A percentile compares a stretch with the other conserved stretches of the same genome.
These are phyloP conservation scores for Cheilinus undulatus DNA, from an alignment of 2,113 vertebrate genomes.

Conservation along the genomic window DNA sequence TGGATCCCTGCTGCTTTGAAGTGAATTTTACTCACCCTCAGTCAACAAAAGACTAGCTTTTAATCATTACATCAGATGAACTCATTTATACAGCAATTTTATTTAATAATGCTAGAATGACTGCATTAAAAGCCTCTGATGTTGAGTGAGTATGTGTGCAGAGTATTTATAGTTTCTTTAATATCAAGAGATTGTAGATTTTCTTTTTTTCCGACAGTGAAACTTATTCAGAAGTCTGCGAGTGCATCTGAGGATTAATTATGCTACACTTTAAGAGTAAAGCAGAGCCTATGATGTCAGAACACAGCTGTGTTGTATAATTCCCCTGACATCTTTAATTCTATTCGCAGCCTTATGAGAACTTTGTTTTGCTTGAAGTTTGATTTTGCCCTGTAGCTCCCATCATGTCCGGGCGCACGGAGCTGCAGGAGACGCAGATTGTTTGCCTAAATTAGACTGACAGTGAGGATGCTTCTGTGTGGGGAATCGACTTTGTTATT, in stretches of 20 bases:
- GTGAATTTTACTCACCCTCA: conserved; percentile 41
- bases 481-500: conserved; percentile 8
- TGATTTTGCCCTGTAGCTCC: conserved; percentile 11
- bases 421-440: neutral
- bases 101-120: neutral
- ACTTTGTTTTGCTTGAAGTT: conserved; percentile 8
- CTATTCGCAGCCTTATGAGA: conserved; percentile 1
- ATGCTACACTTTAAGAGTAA: neutral
- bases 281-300: neutral
- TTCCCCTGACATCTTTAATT: conserved; percentile 20
- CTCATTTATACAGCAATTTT: conserved; percentile 16
- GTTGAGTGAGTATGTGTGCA: conserved; percentile 5
- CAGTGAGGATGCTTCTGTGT: neutral
- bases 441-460: conserved; percentile 17
- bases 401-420: neutral
- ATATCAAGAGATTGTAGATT: too few species aligned
- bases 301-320: neutral
- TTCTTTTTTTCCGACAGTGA: neutral
- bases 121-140: neutral
- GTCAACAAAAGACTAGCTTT: conserved; percentile 13
- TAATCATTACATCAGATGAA: conserved; percentile 31
- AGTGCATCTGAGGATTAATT: neutral
- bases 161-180: too few species aligned
- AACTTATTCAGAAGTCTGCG: neutral
- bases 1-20: conserved; percentile 15